phyloP scores from a whole-genome alignment of 2,797 vertebrate genomes.

The Megalops cyprinoides region DNA sequence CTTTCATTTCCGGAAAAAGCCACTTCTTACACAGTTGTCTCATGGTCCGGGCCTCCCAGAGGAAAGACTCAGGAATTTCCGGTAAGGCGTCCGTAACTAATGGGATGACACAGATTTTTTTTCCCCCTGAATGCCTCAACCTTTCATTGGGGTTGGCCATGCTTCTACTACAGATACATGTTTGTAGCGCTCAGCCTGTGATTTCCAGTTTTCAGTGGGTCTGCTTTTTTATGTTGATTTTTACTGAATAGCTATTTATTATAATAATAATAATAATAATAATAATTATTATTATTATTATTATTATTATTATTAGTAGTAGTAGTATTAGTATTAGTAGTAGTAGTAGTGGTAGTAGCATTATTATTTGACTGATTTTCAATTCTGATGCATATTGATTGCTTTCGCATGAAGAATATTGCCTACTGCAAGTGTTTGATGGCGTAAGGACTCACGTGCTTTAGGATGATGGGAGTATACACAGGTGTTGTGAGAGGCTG shows the following conservation, averaged over 20 bases:
- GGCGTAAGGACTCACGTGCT: no score
- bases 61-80: slow-evolving; percentile 24
- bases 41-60: slow-evolving; percentile 30
- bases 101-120: background rate
- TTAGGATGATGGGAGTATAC: background rate
- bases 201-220: background rate
- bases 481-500: background rate
- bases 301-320: no score
- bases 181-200: background rate
- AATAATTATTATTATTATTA: no score
- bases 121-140: background rate
- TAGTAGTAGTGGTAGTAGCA: no score
- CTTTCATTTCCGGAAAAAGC: slow-evolving; percentile 37
- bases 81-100: background rate
- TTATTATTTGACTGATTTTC: background rate
- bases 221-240: no score
- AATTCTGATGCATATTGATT: background rate
- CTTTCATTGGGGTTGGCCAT: background rate
- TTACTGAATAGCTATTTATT: no score
- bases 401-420: background rate
- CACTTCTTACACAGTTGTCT: slow-evolving; percentile 21
- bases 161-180: background rate
- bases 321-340: no score
- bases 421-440: background rate
- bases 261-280: no score